Conservation (phyloP, 2,113 vertebrate species). For the Noturus placidus region DNA sequence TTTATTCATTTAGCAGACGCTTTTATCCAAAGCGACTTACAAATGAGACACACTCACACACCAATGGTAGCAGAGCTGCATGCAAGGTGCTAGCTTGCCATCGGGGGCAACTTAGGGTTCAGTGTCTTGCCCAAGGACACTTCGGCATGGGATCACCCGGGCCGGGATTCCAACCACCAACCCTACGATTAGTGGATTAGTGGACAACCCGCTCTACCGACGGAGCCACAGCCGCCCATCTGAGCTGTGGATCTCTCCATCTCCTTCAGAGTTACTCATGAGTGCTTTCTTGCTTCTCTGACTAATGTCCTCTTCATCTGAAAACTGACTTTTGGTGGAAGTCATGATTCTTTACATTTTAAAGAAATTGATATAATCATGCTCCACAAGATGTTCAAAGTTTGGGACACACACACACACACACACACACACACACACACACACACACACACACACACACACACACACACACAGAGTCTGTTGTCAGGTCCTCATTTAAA, state of each 20-base stretch:
- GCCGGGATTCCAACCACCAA: too few relatives aligned
- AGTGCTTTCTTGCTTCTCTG: not conserved
- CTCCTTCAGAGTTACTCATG: not conserved
- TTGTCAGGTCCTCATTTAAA: slow-evolving; percentile 16
- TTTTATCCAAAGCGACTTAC: too few relatives aligned
- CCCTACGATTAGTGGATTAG: too few relatives aligned
- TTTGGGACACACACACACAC: not conserved
- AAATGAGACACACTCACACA: too few relatives aligned
- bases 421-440: not conserved
- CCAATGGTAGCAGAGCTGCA: too few relatives aligned
- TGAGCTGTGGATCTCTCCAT: not conserved
- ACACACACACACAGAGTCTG: not conserved
- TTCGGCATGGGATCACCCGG: too few relatives aligned
- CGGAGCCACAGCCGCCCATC: too few relatives aligned
- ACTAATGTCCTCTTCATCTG: not conserved
- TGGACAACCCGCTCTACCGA: too few relatives aligned
- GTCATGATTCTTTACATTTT: not conserved
- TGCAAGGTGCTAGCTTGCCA: too few relatives aligned
- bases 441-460: slow-evolving; percentile 18
- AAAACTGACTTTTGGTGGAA: not conserved
- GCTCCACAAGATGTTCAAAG: not conserved
- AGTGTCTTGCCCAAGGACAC: too few relatives aligned
- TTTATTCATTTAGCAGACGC: too few relatives aligned
- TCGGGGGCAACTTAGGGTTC: too few relatives aligned
- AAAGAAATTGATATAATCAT: not conserved